phyloP scores from a whole-genome alignment of 2,888 invertebrate genomes.

The Cylloceria caligata region DNA sequence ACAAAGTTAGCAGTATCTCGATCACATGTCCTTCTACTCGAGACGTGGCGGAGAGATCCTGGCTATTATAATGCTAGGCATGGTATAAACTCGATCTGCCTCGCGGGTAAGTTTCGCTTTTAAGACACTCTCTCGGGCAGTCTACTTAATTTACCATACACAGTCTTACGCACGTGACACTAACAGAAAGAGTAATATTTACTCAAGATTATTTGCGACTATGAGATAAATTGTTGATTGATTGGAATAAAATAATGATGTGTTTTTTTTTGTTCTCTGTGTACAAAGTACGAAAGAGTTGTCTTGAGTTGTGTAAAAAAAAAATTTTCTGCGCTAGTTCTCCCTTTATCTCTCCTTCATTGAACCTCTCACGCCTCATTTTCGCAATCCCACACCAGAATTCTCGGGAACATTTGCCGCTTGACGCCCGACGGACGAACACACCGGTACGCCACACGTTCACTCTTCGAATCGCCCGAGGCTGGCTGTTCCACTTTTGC shows the following conservation, averaged over 20 bases:
- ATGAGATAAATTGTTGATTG: not conserved
- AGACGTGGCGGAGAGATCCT: conserved; percentile 12
- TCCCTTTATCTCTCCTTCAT: not conserved
- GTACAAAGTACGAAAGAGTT: no score
- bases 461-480: conserved; percentile 72
- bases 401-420: conserved; percentile 50
- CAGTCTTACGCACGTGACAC: conserved; percentile 8
- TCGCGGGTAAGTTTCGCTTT: conserved; percentile 51
- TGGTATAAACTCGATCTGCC: conserved; percentile 25
- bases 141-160: conserved; percentile 44
- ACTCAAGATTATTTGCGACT: not conserved
- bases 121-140: conserved; percentile 34
- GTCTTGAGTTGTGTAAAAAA: no score
- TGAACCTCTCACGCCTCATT: conserved; percentile 42
- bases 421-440: conserved; percentile 64
- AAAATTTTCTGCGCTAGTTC: no score
- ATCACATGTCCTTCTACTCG: conserved; percentile 13
- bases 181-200: conserved; percentile 2
- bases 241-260: not conserved
- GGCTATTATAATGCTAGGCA: not conserved
- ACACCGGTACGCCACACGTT: conserved; percentile 52
- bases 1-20: conserved; percentile 3
- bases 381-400: conserved; percentile 35
- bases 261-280: not conserved
- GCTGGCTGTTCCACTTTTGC: conserved; percentile 78